A percentile compares a stretch with the other conserved stretches of the same genome.
phyloP scores from a whole-genome alignment of 2,113 vertebrate genomes.

The Tragelaphus buxtoni region DNA sequence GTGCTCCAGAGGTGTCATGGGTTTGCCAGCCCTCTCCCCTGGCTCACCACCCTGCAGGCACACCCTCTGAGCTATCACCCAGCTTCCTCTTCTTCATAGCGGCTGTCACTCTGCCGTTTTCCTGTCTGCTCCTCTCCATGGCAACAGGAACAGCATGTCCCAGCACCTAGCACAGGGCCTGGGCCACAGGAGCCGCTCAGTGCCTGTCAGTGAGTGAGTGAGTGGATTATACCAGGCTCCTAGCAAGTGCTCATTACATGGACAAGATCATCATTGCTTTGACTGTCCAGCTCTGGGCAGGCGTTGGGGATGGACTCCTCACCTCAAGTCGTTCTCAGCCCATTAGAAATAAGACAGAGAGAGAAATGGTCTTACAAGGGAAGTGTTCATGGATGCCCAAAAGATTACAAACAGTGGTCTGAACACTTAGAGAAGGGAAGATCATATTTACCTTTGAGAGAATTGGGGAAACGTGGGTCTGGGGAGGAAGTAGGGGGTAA shows the following conservation, averaged over 20 bases:
- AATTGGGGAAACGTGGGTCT: not conserved
- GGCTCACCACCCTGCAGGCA: not conserved
- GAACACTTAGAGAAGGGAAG: not conserved
- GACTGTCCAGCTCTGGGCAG: no score
- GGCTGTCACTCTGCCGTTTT: not conserved
- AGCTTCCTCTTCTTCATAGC: not conserved
- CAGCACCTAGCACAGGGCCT: not conserved
- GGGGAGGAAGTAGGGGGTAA: not conserved
- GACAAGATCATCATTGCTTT: not conserved
- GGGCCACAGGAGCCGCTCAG: not conserved
- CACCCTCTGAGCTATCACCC: not conserved
- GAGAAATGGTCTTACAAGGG: not conserved
- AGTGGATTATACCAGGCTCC: not conserved
- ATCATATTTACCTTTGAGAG: not conserved
- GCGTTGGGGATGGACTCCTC: not conserved
- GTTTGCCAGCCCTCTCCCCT: not conserved
- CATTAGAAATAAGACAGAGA: not conserved
- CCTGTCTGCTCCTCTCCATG: not conserved
- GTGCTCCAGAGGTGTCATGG: not conserved
- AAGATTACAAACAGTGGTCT: not conserved
- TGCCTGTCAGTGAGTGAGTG: not conserved
- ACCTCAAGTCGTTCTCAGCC: not conserved
- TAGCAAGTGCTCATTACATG: not conserved
- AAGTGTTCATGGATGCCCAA: not conserved
- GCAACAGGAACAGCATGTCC: not conserved